Evolutionary conservation across 2,888 invertebrate species (phyloP), one percentile per base, ranked within the genome.

Genomic region (Nasonovia ribisnigri): DNA sequence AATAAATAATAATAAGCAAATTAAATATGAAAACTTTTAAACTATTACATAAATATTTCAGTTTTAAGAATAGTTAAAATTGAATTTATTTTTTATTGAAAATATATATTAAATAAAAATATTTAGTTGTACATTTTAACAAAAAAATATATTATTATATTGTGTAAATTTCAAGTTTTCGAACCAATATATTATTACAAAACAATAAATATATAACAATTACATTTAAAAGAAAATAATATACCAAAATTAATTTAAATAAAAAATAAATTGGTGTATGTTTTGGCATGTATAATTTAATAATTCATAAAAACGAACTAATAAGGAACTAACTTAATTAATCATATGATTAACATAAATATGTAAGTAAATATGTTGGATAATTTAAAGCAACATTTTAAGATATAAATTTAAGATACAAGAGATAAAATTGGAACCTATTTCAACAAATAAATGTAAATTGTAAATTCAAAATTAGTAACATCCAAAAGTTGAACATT

Each of bases 321-420:
- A 92, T 87, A 67, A 92, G 67, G 88, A 92, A 92, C 88, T 92
- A 88, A 92, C 92, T 92, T 88, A 88, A 92, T 51, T 51, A 88
- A 77, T 77, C n/a, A 54, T 77, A 77, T 29, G 26, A 92, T 88
- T 54, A 92, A 92, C 51, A 92, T 88, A 92, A 48, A 87, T 67
- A 67, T 92, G 36, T 26, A 92, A 60, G 86, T n/a, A 92, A 92
- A 87, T 46, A 60, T 36, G 29, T 67, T 92, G 26, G 13, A 87
- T 87, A 87, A 84, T 90, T 90, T 36, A 84, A 54, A 92, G 92
- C n/a, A 42, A 77, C 8, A 88, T 92, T 51, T n/a, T 51, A n/a
- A n/a, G n/a, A n/a, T n/a, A 92, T 48, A 92, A 91, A 92, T 16
- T 16, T 48, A 26, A 48, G 60, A 48, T 36, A 86, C 86, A 67